Conservation (phyloP, 2,888 invertebrate species). For the Noctua fimbriata region DNA sequence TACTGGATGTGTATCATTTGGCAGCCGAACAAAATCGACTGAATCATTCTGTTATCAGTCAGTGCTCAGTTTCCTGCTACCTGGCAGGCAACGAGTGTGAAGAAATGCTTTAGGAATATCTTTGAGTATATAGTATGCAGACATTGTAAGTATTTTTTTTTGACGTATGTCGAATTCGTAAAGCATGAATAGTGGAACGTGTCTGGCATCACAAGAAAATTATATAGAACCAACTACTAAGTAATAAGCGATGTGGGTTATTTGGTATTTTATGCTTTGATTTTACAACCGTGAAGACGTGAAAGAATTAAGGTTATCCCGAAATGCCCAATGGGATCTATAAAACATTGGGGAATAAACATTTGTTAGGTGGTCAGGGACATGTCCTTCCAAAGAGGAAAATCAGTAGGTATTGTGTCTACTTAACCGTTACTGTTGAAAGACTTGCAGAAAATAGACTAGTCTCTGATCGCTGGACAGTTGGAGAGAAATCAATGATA, state of each 20-base stretch:
- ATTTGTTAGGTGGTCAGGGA: neutral
- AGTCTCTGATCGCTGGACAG: neutral
- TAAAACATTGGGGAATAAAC: neutral
- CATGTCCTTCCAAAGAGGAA: neutral
- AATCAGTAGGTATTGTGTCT: neutral
- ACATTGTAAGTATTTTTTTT: conserved; percentile 28
- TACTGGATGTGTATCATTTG: conserved; percentile 40
- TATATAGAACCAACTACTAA: neutral
- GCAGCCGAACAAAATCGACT: conserved; percentile 40
- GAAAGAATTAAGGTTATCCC: conserved; percentile 3
- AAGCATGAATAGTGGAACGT: conserved; percentile 41
- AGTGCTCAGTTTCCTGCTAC: conserved; percentile 35
- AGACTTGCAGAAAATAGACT: neutral
- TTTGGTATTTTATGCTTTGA: neutral
- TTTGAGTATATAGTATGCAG: conserved; percentile 30
- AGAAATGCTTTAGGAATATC: conserved; percentile 16
- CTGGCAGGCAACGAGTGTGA: conserved; percentile 34
- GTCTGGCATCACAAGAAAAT: conserved; percentile 19
- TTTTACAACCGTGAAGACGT: conserved; percentile 1
- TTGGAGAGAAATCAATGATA: neutral
- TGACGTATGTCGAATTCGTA: conserved; percentile 40
- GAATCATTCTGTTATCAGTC: conserved; percentile 48
- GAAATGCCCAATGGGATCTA: neutral
- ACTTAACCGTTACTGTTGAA: neutral
- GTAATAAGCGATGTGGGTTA: neutral